Base-by-base conservation (phyloP, 2,888 invertebrate genomes). In the Lysandra coridon region DNA sequence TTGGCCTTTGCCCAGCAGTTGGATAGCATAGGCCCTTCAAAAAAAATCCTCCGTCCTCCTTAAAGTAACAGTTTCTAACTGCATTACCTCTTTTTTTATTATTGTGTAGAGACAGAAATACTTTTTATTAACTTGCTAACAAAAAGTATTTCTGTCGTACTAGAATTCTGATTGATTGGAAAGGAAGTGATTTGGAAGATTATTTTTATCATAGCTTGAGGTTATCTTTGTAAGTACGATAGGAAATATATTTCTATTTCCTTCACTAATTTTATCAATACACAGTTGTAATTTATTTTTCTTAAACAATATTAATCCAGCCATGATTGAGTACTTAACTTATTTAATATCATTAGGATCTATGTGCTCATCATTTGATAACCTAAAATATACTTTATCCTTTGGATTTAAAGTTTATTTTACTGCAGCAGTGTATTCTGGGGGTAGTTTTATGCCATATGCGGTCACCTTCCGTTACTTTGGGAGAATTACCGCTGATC, bases 401-500 rank as follows among this genome's bases (percentile, higher is more conserved):
- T n/a, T 1, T 6, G 14, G 17, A 5, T 30, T 30, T 17, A 76
- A 14, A 57, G 30, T 33, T 33, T 14, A 3, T 57, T 76, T 76
- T 76, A 2, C 76, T 23, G 7, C 10, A 6, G 5, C 33, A 57
- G 14, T 76, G 7, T 0, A 1, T 0, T 53, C 44, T 73, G 74
- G 78, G 82, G 82, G 82, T 80, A 81, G 83, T 83, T 84, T 82
- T 79, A 86, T 90, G 91, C 91, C 93, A 93, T 93, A 93, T 93
- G 93, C 88, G 90, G 86, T 87, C 90, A 90, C 91, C 91, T 91
- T 89, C 82, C 83, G 82, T 81, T 80, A 81, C 83, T 82, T 85
- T 85, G 89, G 89, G 86, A 81, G 89, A 89, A 89, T 92, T 92
- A 90, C 87, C 87, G 85, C 86, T 92, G 92, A 93, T 92, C 91